Base-by-base conservation (phyloP, 2,888 invertebrate genomes). In the Macaria notata region DNA sequence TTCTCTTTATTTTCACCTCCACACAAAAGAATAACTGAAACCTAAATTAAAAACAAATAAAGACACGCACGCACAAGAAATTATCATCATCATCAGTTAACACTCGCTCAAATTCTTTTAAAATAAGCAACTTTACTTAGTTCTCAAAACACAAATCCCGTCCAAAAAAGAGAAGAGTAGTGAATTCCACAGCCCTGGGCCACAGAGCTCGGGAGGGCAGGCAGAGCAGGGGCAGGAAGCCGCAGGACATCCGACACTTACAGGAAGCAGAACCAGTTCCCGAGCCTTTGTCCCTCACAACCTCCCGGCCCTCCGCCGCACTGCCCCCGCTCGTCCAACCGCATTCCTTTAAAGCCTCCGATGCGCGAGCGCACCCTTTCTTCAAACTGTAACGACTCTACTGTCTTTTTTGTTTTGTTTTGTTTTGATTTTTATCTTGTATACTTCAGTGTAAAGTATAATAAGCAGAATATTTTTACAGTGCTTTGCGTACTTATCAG, bases 191-290 rank as follows among this genome's bases (percentile, higher is more conserved):
- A 69, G 55, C 68, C 66, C 69, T 69, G 51, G 29, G 63, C 65
- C 61, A 63, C 61, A 64, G 68, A 61, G 61, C 56, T 56, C 53
- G 54, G 49, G 49, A 55, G 51, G 48, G 49, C 48, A 52, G 52
- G 9, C 29, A 46, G 51, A 78, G 77, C 76, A 76, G 83, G 83
- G 86, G 86, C 87, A 89, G 90, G 90, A 90, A 91, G 91, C 91
- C 91, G 90, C 90, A 90, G 91, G 91, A 91, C 91, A 91, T 91
- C 91, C 91, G 91, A 91, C 89, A 90, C 91, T 88, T 87, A 91
- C 91, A 91, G 91, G 91, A 91, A 91, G 89, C 88, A 83, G 78
- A 91, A 90, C 91, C 88, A 87, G 90, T 91, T 87, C 76, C 83
- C 79, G 78, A 81, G 83, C 80, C 86, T 87, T 88, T 88, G 88